Conservation (phyloP, 2,113 vertebrate genomes). For the Nycticebus coucang region DNA sequence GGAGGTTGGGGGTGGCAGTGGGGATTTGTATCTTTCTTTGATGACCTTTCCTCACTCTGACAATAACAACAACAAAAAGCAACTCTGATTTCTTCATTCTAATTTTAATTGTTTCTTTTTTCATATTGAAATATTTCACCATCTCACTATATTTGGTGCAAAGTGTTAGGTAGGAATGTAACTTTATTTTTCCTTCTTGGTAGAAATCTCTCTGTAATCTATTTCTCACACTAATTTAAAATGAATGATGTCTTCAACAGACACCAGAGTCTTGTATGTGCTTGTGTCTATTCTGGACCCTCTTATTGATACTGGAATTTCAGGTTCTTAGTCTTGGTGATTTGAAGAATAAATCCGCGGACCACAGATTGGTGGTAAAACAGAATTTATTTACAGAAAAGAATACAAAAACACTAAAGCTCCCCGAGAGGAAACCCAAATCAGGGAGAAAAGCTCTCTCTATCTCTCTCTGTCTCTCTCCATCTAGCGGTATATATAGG, state of each 20-base stretch:
- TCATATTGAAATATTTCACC: neutral
- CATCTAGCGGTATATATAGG: too few species aligned
- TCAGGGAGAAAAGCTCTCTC: too few species aligned
- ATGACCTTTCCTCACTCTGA: neutral
- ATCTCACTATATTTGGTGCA: neutral
- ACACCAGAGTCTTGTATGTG: neutral
- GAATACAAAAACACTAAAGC: too few species aligned
- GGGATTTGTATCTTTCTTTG: neutral
- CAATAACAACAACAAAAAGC: neutral
- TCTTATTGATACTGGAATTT: neutral
- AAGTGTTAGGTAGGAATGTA: neutral
- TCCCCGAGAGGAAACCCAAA: too few species aligned
- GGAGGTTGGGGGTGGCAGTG: neutral
- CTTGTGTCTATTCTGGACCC: neutral
- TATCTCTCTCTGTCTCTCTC: too few species aligned
- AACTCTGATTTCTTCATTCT: neutral
- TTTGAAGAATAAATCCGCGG: too few species aligned
- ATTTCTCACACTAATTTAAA: neutral
- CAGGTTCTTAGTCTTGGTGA: too few species aligned
- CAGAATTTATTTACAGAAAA: too few species aligned
- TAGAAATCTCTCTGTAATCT: neutral
- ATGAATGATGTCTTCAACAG: neutral
- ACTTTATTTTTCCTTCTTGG: neutral
- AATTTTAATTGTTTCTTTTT: neutral
- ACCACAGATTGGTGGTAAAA: too few species aligned